Base-by-base conservation (phyloP, 1,140 invertebrate genomes). In the Zaprionus kolodkinae region DNA sequence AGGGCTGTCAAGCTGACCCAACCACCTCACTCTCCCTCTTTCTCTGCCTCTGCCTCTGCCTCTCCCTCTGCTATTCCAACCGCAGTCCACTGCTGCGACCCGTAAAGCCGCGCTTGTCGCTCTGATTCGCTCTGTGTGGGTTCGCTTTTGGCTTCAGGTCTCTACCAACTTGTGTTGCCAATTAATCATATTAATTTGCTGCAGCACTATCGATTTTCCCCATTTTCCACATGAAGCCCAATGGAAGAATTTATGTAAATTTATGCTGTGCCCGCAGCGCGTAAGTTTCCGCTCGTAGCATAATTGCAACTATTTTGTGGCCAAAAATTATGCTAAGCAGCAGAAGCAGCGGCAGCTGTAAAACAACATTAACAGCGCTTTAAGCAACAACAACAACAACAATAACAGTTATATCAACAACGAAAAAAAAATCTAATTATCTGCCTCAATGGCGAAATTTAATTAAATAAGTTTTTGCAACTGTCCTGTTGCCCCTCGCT, bases 161-260 rank as follows among this genome's bases (percentile, higher is more conserved):
- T 17, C 9, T 17, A 10, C 10, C 17, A 21, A 10, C 17, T 50
- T 12, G 45, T 21, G 40, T 33, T 68, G 84, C 63, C 84, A 88
- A 88, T 87, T 87, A 87, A 87, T 87, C 84, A 87, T 78, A 88
- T 87, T 88, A 87, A 87, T 80, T 88, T 87, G 82, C 69, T 81
- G 78, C 72, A 40, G 43, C 45, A 9, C 38, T 76, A 87, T 88
- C 80, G 83, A 87, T 87, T 88, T 86, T 79, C 54, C 35, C 13
- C 12, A 7, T 33, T 33, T 7, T 10, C 33, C 33, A 10, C 15
- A 10, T n/a, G 48, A 6, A 45, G 13, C 13, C 25, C 33, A 30
- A 6, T 30, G 27, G 27, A 74, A 25, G 72, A 83, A 79, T 72
- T 40, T 80, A 87, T 80, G 83, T 70, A 72, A 80, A 87, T 87